Evolutionary conservation across 2,113 vertebrate genomes (phyloP).

Genomic region (Gnathonemus echidnorhynchus): DNA sequence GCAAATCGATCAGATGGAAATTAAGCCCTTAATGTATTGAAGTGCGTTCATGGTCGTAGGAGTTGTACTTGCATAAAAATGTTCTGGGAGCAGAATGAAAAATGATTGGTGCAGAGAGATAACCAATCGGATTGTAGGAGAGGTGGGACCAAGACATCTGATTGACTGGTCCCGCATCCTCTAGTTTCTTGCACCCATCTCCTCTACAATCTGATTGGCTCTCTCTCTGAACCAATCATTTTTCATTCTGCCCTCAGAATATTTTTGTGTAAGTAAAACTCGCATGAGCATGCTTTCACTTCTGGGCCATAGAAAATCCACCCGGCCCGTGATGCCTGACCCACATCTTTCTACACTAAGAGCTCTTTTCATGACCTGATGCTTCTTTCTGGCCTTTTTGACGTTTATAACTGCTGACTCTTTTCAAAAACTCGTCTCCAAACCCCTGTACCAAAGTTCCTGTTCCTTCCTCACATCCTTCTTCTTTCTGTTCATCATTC

Average conservation of each 20-base stretch:
- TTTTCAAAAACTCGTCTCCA: neutral
- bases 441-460: neutral
- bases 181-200: neutral
- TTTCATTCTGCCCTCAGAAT: neutral
- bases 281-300: neutral
- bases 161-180: neutral
- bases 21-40: neutral
- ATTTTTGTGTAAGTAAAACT: neutral
- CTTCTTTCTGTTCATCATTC: neutral
- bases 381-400: neutral
- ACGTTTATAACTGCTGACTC: neutral
- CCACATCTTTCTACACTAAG: neutral
- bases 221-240: neutral
- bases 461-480: neutral
- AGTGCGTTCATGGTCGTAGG: neutral
- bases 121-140: neutral
- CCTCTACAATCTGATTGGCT: neutral
- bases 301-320: neutral
- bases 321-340: neutral
- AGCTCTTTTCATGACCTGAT: neutral
- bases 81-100: neutral
- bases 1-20: neutral
- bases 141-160: neutral
- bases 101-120: neutral
- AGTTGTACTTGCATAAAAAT: neutral